These are phyloP conservation scores for Ametastegia equiseti DNA, from an alignment of 2,888 invertebrate species.

Conservation along the genomic window DNA sequence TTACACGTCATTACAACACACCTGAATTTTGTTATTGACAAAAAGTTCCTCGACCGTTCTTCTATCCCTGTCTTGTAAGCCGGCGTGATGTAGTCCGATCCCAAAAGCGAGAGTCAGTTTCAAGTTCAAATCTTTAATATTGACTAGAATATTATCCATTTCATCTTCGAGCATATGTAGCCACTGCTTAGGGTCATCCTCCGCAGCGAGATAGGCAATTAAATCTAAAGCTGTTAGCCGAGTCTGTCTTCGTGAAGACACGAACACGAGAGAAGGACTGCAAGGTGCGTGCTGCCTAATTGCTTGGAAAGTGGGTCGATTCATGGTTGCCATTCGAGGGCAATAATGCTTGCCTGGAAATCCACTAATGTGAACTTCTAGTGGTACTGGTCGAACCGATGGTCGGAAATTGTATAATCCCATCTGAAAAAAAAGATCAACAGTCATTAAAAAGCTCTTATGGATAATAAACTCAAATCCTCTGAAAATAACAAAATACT, in stretches of 20 bases:
- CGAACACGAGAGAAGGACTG: constrained; percentile 96
- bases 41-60: constrained; percentile 95
- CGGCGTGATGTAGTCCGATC: constrained; percentile 99
- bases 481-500: too few relatives aligned
- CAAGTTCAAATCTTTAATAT: constrained; percentile 91
- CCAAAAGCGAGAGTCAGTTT: constrained; percentile 97
- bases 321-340: constrained; percentile 99
- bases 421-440: constrained; percentile 76
- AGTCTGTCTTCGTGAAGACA: constrained; percentile 97
- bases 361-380: constrained; percentile 95
- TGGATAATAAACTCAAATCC: too few relatives aligned
- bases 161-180: constrained; percentile 90
- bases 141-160: constrained; percentile 86
- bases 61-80: constrained; percentile 94
- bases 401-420: constrained; percentile 99
- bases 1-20: constrained; percentile 69
- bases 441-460: background rate
- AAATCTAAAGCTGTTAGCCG: constrained; percentile 97
- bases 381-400: constrained; percentile 97
- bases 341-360: constrained; percentile 99
- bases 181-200: constrained; percentile 97
- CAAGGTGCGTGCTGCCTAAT: constrained; percentile 94
- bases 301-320: constrained; percentile 97
- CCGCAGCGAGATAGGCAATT: constrained; percentile 92
- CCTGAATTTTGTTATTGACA: constrained; percentile 96